These are phyloP conservation scores for Vollenhovia emeryi DNA, from an alignment of 1,140 invertebrate species.

Conservation along the genomic window DNA sequence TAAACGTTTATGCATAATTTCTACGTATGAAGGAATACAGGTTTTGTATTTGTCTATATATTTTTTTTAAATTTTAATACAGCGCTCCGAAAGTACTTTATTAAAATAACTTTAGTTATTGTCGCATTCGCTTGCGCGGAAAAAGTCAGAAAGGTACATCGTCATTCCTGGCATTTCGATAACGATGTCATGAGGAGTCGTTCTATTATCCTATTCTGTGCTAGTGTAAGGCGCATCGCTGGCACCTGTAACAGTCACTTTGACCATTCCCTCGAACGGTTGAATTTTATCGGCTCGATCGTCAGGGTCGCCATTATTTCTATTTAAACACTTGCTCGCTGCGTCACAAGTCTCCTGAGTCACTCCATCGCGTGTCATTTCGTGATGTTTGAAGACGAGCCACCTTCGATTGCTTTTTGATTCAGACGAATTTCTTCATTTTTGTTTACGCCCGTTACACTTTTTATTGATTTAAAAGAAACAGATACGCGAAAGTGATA, in stretches of 20 bases:
- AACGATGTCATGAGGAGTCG: background rate
- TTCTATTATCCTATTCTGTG: background rate
- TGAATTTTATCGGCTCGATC: constrained; percentile 72
- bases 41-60: background rate
- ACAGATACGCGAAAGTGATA: background rate
- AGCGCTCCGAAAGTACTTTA: background rate
- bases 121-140: background rate
- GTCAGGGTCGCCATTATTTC: constrained; percentile 75
- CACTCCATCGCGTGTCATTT: constrained; percentile 66
- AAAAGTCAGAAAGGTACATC: background rate
- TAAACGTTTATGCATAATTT: background rate
- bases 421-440: background rate
- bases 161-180: background rate
- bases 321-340: constrained; percentile 74
- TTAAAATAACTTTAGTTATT: background rate
- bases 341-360: constrained; percentile 76
- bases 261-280: constrained; percentile 45
- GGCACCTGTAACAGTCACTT: constrained; percentile 26
- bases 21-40: background rate
- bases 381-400: constrained; percentile 37
- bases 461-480: background rate
- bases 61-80: background rate
- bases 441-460: background rate
- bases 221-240: background rate
- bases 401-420: constrained; percentile 2